Percentiles rank a stretch among this genome's conserved stretches.
Evolutionary conservation across 2,113 vertebrate species (phyloP).

Genomic region (Pleuronectes platessa): DNA sequence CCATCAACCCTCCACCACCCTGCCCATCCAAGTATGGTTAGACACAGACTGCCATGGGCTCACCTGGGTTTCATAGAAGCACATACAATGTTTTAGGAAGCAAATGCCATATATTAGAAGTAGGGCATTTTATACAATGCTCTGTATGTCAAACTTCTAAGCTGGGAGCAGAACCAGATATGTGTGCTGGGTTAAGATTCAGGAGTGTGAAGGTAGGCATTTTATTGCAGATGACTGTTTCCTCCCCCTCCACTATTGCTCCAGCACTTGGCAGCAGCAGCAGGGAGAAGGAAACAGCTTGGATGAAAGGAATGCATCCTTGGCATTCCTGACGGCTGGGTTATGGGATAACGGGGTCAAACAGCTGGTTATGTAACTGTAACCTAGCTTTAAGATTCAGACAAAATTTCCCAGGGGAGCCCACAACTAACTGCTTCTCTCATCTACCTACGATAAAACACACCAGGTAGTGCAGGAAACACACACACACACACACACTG

Average conservation of each 20-base stretch:
- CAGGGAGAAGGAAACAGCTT: constrained; percentile 28
- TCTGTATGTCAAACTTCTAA: constrained; percentile 3
- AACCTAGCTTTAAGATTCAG: background rate
- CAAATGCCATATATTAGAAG: constrained; percentile 9
- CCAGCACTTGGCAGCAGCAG: constrained; percentile 3
- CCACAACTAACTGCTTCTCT: constrained; percentile 35
- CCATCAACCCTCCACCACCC: constrained; percentile 35
- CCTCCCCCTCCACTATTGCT: background rate
- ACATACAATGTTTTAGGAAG: background rate
- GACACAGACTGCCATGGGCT: constrained; percentile 22
- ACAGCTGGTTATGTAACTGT: constrained; percentile 47
- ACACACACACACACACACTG: constrained; percentile 51
- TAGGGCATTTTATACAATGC: background rate
- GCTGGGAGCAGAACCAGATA: constrained; percentile 3
- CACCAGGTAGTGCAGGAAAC: constrained; percentile 37
- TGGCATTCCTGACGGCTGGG: constrained; percentile 22
- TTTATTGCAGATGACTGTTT: background rate
- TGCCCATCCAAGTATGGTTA: constrained; percentile 11
- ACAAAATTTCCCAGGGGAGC: constrained; percentile 43
- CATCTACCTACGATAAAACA: constrained; percentile 44
- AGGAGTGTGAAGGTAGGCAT: constrained; percentile 9
- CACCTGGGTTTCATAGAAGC: constrained; percentile 27
- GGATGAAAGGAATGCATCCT: constrained; percentile 9
- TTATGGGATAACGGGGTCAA: constrained; percentile 41
- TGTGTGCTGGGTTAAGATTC: background rate